Evolutionary conservation across 2,797 vertebrate species (phyloP), one percentile per base, ranked within the genome.

Genomic region (Sitta carolinensis): DNA sequence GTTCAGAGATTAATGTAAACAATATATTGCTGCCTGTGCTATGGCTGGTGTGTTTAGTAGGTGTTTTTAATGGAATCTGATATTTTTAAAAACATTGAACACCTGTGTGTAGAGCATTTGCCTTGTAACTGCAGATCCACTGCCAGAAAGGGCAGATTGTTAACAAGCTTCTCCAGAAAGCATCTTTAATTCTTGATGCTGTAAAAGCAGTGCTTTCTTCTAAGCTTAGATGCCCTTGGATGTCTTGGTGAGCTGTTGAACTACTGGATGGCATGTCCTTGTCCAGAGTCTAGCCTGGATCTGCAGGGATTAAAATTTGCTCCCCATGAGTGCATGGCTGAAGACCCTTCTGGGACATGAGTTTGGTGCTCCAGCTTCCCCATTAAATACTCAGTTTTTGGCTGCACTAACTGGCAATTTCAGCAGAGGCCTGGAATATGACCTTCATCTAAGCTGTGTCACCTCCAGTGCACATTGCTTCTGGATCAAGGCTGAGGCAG

Each of bases 401-500:
- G 27, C 62, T 79, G 79, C 58, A 29, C 48, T 80, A 26, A 55
- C 77, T 79, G 70, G 58, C 73, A 94, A 87, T 75, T 34, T 82
- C 80, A 89, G 84, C 88, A 74, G 76, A 91, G 79, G 63, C 63
- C 69, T 87, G 89, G 66, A 90, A 76, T 14, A 2, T 36, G 95
- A 95, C 93, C 93, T 95, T 93, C 91, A 69, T 88, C 73, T 94
- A 43, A 94, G 88, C 77, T 5, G 3, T 4, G 10, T 89, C 81
- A 90, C 84, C 84, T 87, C 87, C 82, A 85, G 81, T 1, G 5
- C 75, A 29, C 0, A 2, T 42, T 72, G 61, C 82, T 23, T 74
- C 62, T 59, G 83, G 92, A 93, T 88, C 91, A 81, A 59, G 84
- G 55, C 87, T 63, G 94, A 81, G 58, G 73, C 89, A 87, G 79